Evolutionary conservation across 2,113 vertebrate species (phyloP), one percentile per base, ranked within the genome.

Genomic region (Ceyx margarethae): DNA sequence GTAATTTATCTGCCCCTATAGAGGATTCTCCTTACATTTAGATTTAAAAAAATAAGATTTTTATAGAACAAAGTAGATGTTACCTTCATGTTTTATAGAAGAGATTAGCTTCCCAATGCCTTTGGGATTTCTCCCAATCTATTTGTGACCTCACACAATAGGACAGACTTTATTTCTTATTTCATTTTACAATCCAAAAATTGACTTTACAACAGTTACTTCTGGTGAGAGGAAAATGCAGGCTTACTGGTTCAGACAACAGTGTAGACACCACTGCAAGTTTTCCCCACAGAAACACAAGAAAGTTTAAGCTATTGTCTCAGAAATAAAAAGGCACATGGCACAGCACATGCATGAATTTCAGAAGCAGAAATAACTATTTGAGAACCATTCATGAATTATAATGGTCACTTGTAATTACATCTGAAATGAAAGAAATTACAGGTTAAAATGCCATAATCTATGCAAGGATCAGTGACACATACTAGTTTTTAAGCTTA

Each of bases 401-500:
- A 46, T 25, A 93, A 43, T 22, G 20, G 43, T 43, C 20, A 50
- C 23, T 50, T 50, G 48, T 53, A 12, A 57, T 46, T 79, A 26
- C 22, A 74, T 17, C 33, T 54, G 23, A 86, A 83, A 76, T 76
- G 16, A 57, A 72, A 86, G n/a, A 61, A 61, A 35, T 31, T 31
- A 7, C 1, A 66, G 11, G 8, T 66, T 69, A 53, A 62, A 81
- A 80, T 53, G 37, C 26, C 23, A 40, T 40, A 73, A 88, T 23
- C n/a, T 73, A 18, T 10, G 17, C 21, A n/a, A 61, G 13, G n/a
- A 72, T 67, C 5, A 16, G 11, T 33, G 51, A 64, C 46, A 93
- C 97, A 6, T 98, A 99, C 99, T 97, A 23, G 98, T 99, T 46
- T 96, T 96, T 74, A 98, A 97, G 64, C 93, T 82, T 54, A 89